These are phyloP conservation scores for Batillaria attramentaria DNA, from an alignment of 1,140 invertebrate genomes.

Conservation along the genomic window DNA sequence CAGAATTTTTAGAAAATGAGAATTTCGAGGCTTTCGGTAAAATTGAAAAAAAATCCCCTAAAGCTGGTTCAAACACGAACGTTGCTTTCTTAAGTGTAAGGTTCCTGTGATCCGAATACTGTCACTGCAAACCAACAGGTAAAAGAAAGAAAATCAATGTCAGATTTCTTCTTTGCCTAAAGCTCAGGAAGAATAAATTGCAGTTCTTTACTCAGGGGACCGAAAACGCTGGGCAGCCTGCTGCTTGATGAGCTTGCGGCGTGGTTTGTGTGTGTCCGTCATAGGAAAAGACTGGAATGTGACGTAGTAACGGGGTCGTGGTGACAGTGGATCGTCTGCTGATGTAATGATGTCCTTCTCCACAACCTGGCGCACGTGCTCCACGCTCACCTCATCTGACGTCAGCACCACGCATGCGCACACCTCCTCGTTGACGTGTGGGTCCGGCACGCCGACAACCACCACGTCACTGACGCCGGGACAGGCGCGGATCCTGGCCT, in stretches of 20 bases:
- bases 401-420: slow-evolving; percentile 20
- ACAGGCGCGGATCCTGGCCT: background rate
- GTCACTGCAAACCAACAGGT: too few species aligned
- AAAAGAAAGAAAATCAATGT: too few species aligned
- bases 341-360: background rate
- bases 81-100: too few species aligned
- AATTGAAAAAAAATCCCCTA: too few species aligned
- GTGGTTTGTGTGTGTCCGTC: background rate
- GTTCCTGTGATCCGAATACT: too few species aligned
- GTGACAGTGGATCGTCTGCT: background rate
- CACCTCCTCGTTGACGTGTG: slow-evolving; percentile 7
- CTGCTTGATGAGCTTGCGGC: background rate
- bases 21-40: too few species aligned
- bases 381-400: background rate
- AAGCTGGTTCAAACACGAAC: too few species aligned
- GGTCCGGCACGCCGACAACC: slow-evolving; percentile 12
- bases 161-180: too few species aligned
- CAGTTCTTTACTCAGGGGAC: too few species aligned
- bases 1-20: too few species aligned
- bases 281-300: background rate
- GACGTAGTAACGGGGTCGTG: background rate
- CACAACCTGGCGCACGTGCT: background rate
- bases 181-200: too few species aligned
- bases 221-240: too few species aligned
- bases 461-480: background rate